Base-by-base conservation (phyloP, 2,113 vertebrate genomes). In the Hippocampus abdominalis region DNA sequence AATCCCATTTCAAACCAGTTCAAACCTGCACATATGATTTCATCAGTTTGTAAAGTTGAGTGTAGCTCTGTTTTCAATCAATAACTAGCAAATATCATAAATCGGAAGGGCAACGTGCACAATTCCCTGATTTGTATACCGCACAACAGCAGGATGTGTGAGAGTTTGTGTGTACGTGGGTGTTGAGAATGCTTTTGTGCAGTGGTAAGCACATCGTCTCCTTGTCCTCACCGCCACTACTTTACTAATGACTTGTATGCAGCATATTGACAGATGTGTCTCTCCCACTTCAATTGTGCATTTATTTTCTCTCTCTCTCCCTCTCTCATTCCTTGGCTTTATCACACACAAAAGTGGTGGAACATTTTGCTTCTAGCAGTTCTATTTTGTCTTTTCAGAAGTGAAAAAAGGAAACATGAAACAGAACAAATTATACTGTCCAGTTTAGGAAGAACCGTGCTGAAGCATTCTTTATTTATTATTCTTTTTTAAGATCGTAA, bases 181-280 rank as follows among this genome's bases (percentile, higher is more conserved):
- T 29, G 49, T 51, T 66, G n/a, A 56, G 62, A 71, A 53, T 57
- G 15, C 0, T 11, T 23, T 82, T 71, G 40, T 76, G 80, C 80
- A 78, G 74, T 42, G 65, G 76, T 79, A 81, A 80, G 75, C 81
- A 73, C 73, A 85, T 78, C 69, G 71, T 85, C 74, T 80, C 70
- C 59, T 69, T 73, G 64, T 78, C 70, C 66, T 81, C 81, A 70
- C 71, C 67, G 77, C 72, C 68, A 81, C 64, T 71, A 71, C 61
- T 87, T 86, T 81, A 72, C 73, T 86, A 86, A 89, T 77, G 80
- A 88, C 78, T 69, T 72, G 71, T 73, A 64, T 64, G 63, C 62
- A 64, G 49, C 68, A 67, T 75, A 87, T 81, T 73, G 82, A 90
- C 77, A 81, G 83, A 76, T 70, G 60, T 73, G 77, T 74, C 73